Evolutionary conservation across 2,113 vertebrate species (phyloP), one percentile per base, ranked within the genome.

Genomic region (Lipotes vexillifer): DNA sequence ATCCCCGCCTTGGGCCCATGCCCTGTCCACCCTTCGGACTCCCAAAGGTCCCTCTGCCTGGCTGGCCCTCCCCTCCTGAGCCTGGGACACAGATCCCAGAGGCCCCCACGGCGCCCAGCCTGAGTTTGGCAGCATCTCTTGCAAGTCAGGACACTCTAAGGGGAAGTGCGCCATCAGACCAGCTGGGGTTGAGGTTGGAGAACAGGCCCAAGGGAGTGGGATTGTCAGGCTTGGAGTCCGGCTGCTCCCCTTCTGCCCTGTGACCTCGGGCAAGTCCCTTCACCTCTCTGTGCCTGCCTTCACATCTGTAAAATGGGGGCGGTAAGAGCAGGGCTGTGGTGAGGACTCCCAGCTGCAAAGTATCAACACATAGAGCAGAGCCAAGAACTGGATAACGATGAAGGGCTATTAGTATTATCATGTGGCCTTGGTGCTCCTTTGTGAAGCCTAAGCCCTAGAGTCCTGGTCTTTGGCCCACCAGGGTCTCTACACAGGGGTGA

Each of bases 1-100:
- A 6, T 1, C 46, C 41, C 20, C 13, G 0, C 41, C n/a, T 18
- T 8, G 3, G 27, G 38, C 15, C 55, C 23, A 2, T 6, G 65
- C 65, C 57, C 77, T 44, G 57, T 8, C 25, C 18, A 46, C 17
- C 13, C 27, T 38, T 74, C 1, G 0, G 15, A 38, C 27, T 27
- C 15, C 41, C 8, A 17, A 5, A 5, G 27, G 4, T 23, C 46
- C 46, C 36, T 57, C 31, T 66, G 18, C 33, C 75, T 0, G 0
- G 21, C 78, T 41, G 36, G 41, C 23, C 46, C 84, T 65, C 20
- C 14, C 23, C 20, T 78, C 1, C 75, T 72, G 36, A 36, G 27
- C 38, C 38, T 1, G 2, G 36, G 13, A 3, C 27, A 9, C 68
- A 38, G 41, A 29, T 41, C 27, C 21, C 38, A 87, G 66, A 68